A percentile compares a stretch with the other conserved stretches of the same genome.
These are phyloP conservation scores for Cottoperca gobio DNA, from an alignment of 2,797 vertebrate species.

Conservation along the genomic window DNA sequence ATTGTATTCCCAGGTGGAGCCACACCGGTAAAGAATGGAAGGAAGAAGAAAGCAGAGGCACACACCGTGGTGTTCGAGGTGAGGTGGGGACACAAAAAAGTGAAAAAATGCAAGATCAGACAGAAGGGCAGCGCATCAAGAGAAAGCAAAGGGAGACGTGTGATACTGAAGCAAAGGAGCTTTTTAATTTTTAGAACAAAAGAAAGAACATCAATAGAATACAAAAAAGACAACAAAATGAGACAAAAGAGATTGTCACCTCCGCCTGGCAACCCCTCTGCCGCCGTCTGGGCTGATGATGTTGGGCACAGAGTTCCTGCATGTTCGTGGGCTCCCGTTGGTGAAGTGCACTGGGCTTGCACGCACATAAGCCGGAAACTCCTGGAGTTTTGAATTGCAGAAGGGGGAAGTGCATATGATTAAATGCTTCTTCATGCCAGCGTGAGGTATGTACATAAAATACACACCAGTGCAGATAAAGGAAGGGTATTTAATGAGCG, in stretches of 20 bases:
- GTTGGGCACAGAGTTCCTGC: slow-evolving; percentile 93
- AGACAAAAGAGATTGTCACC: slow-evolving; percentile 79
- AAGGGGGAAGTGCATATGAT: slow-evolving; percentile 36
- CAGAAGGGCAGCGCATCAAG: slow-evolving; percentile 6
- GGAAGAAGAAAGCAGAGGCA: slow-evolving; percentile 19
- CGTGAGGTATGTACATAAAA: slow-evolving; percentile 42
- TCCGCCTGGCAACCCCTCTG: slow-evolving; percentile 91
- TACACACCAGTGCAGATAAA: slow-evolving; percentile 17
- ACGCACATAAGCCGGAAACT: slow-evolving; percentile 92
- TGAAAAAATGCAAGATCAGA: not conserved
- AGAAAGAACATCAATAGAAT: not conserved
- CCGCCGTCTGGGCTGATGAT: slow-evolving; percentile 94
- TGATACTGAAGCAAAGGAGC: not conserved
- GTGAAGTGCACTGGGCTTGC: slow-evolving; percentile 95
- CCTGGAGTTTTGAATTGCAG: slow-evolving; percentile 78
- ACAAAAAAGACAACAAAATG: not conserved
- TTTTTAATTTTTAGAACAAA: not conserved
- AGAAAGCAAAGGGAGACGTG: slow-evolving; percentile 1
- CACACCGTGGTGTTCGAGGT: slow-evolving; percentile 30
- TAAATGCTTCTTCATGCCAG: slow-evolving; percentile 36
- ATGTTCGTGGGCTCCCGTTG: slow-evolving; percentile 94
- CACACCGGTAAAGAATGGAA: slow-evolving; percentile 29
- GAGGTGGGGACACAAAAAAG: slow-evolving; percentile 14
- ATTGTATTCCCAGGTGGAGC: slow-evolving; percentile 52
- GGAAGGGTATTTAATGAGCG: slow-evolving; percentile 45